Evolutionary conservation across 2,888 invertebrate genomes (phyloP), one percentile per base, ranked within the genome.

Genomic region (Athripsodes cinereus): DNA sequence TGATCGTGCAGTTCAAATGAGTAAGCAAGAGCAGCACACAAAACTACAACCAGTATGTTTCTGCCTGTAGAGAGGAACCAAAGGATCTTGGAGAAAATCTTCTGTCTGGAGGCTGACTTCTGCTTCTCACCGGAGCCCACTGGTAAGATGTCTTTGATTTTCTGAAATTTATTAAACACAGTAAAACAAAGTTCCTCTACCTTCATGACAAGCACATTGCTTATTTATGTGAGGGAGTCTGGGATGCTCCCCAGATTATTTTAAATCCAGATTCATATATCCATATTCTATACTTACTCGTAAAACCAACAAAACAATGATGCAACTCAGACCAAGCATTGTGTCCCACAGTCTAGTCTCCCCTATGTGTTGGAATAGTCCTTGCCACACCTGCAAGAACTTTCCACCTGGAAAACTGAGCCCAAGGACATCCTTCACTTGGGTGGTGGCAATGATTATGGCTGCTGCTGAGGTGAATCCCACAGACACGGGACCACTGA

Each of bases 391-490:
- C 67, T 85, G 72, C 16, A 88, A 67, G 69, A 90, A 89, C 68
- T 86, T 86, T 51, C 85, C 85, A 0, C 86, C 86, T 0, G 82
- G 77, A 67, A 87, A 84, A 64, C 76, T 79, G 22, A 89, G 75
- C 1, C 88, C 89, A 11, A 89, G 74, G 65, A 90, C 81, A 68
- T 86, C 86, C 72, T 89, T 89, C 62, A 89, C 78, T 73, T 91
- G 91, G 20, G 88, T 87, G 56, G 88, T 87, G 34, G 88, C 89
- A 62, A 91, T 90, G 65, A 90, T 88, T 64, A 91, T 86, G 64
- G 90, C 88, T 0, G 90, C 90, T 0, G 90, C 90, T 0, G 89
- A 89, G 2, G 90, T 90, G 74, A 91, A 91, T 6, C 88, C 88
- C 59, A 86, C 85, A 2, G 87, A 86, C 61, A 89, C 88, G 44